These are phyloP conservation scores for Vanessa cardui DNA, from an alignment of 2,888 invertebrate genomes.

Conservation along the genomic window DNA sequence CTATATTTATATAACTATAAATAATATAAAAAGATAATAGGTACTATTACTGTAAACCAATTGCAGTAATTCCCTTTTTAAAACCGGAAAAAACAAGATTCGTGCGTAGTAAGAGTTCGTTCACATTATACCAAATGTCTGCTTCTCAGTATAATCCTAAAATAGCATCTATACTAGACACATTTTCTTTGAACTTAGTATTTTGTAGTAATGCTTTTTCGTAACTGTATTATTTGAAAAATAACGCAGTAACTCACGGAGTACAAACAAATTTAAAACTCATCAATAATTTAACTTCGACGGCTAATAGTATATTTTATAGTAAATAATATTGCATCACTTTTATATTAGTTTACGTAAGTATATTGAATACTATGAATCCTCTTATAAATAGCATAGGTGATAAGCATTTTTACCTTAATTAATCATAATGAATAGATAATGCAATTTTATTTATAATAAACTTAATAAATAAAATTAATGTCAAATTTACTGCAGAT, in stretches of 20 bases:
- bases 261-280: neutral
- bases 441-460: too few species aligned
- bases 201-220: conserved; percentile 5
- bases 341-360: too few species aligned
- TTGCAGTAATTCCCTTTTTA: conserved; percentile 43
- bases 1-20: too few species aligned
- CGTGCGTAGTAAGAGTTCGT: conserved; percentile 30
- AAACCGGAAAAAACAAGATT: conserved; percentile 47
- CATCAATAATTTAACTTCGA: too few species aligned
- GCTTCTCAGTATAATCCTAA: neutral
- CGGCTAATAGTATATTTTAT: too few species aligned
- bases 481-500: conserved; percentile 44
- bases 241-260: neutral
- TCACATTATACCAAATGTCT: conserved; percentile 19
- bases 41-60: too few species aligned
- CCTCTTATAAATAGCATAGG: too few species aligned
- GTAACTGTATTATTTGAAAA: neutral
- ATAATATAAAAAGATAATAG: too few species aligned
- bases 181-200: conserved; percentile 4
- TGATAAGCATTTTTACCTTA: too few species aligned
- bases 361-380: too few species aligned
- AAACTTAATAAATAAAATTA: neutral
- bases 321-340: too few species aligned
- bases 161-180: neutral
- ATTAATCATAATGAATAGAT: too few species aligned